Conservation (phyloP, 2,888 invertebrate genomes). For the Rhyacophila evoluta region DNA sequence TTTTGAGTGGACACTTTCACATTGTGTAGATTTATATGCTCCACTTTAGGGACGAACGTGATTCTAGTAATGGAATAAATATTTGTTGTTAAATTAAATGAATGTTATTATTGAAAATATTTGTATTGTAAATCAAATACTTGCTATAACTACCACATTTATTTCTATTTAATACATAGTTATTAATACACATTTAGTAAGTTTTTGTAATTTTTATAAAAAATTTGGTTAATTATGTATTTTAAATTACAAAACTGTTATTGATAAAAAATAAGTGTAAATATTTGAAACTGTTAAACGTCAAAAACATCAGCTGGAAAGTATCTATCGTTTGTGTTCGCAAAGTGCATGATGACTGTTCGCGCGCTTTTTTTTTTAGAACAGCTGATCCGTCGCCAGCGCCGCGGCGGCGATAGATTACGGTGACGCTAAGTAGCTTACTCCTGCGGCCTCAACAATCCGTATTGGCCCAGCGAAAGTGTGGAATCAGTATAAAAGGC, state of each 20-base stretch:
- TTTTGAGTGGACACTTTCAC: too few relatives aligned
- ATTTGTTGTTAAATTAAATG: too few relatives aligned
- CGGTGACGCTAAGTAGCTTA: conserved; percentile 9
- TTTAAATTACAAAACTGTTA: not conserved
- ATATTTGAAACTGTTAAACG: not conserved
- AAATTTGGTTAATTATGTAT: too few relatives aligned
- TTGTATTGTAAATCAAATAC: too few relatives aligned
- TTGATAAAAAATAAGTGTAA: not conserved
- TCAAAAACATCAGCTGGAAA: not conserved
- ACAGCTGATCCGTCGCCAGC: conserved; percentile 23
- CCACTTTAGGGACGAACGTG: too few relatives aligned
- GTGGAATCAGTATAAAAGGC: conserved; percentile 70
- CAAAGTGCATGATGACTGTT: not conserved
- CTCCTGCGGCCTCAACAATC: conserved; percentile 51
- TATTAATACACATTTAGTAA: too few relatives aligned
- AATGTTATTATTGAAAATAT: too few relatives aligned
- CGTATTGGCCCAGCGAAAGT: conserved; percentile 67
- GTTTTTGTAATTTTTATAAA: too few relatives aligned
- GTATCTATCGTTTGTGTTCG: not conserved
- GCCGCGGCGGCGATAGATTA: conserved; percentile 29
- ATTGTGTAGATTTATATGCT: too few relatives aligned
- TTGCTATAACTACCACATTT: too few relatives aligned
- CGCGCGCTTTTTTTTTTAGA: not conserved
- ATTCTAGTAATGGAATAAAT: too few relatives aligned
- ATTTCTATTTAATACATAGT: too few relatives aligned